Base-by-base conservation (phyloP, 2,797 vertebrate species). In the Dicrostonyx torquatus region DNA sequence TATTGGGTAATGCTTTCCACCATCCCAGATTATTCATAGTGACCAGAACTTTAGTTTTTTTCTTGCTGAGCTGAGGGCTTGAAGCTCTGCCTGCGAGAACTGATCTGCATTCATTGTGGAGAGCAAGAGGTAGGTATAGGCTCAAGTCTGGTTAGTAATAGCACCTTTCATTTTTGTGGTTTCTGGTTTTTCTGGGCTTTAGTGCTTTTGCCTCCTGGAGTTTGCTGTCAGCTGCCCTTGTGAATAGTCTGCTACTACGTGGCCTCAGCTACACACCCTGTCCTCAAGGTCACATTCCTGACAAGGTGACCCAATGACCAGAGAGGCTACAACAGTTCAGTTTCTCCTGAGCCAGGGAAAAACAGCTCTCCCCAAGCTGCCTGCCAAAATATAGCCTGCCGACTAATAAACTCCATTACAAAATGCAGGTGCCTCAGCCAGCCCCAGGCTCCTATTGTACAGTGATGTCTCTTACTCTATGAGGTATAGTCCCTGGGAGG, bases 321-420 rank as follows among this genome's bases (percentile, higher is more conserved):
- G n/a, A 43, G 62, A 91, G 72, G 24, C 58, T 68, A 12, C 82
- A 91, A 87, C 53, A 70, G 77, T 76, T 90, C 60, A 5, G 48
- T 75, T 75, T 90, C 77, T 86, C 66, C 31, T 29, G 34, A 91
- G 80, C 70, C 55, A 73, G 40, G 90, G 68, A 78, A 86, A 72
- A 91, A 6, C n/a, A 72, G 17, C 34, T 76, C 0, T 93, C n/a
- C 75, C 55, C 5, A 53, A 0, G 0, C 58, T 60, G 26, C 50
- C 60, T 53, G 37, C 53, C 45, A 31, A 70, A 78, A 37, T 4
- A 40, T 22, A 73, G 29, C 53, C 60, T 75, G 1, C n/a, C 0
- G 1, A n/a, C 87, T 85, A n/a, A 82, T 82, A n/a, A 55, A 78
- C 60, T 22, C 53, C 40, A 6, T 11, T 73, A 50, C 53, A 78